Conservation (phyloP, 1,140 invertebrate species). For the Drosophila truncata region DNA sequence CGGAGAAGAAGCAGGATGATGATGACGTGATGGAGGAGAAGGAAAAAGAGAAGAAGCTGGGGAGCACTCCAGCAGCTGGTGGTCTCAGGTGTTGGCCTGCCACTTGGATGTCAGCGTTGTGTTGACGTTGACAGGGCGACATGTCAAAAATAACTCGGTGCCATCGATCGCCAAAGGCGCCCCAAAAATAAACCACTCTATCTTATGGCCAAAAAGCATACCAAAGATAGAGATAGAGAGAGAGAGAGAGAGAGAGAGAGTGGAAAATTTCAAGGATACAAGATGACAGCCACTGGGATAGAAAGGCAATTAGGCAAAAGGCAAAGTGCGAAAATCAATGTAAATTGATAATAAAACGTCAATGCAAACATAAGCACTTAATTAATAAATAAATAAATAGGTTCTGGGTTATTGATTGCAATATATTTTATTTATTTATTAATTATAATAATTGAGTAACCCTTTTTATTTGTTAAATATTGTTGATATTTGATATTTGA, state of each 20-base stretch:
- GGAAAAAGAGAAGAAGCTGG: background rate
- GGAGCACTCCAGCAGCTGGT: background rate
- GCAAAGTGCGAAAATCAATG: no score
- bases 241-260: background rate
- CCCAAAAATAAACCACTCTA: conserved; percentile 25
- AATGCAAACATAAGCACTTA: background rate
- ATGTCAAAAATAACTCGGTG: conserved; percentile 45
- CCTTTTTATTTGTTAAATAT: no score
- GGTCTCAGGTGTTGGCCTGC: conserved; percentile 40
- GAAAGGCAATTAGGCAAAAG: background rate
- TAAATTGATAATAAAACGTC: background rate
- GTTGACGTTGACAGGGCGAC: conserved; percentile 49
- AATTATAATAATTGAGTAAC: no score
- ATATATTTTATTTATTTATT: no score
- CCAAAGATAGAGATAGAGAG: background rate
- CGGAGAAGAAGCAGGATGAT: background rate
- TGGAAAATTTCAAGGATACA: background rate
- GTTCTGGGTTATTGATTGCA: no score
- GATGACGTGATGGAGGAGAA: background rate
- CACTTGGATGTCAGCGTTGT: conserved; percentile 34
- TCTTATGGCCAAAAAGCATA: background rate
- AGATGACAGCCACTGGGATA: no score
- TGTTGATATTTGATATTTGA: no score
- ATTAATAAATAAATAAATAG: background rate
- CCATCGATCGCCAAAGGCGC: conserved; percentile 35